Conservation (phyloP, 1,140 invertebrate genomes). For the Achroia grisella region DNA sequence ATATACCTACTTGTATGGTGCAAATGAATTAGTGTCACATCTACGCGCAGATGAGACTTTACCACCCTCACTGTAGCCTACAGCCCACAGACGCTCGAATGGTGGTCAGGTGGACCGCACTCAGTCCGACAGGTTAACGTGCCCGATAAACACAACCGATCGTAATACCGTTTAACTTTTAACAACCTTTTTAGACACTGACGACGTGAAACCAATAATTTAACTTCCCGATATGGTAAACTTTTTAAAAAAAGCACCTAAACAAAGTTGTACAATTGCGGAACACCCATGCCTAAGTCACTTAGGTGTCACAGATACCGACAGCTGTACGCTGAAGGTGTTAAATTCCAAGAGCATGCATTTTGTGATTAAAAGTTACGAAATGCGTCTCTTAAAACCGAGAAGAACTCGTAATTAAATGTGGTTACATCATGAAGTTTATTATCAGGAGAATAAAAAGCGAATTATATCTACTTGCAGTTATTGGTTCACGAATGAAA, state of each 20-base stretch:
- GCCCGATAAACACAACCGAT: conserved; percentile 36
- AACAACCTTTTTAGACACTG: conserved; percentile 34
- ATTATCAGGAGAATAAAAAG: conserved; percentile 7
- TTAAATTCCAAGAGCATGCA: background rate
- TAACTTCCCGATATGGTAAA: conserved; percentile 24
- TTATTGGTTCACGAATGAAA: conserved; percentile 11
- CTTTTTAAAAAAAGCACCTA: conserved; percentile 32
- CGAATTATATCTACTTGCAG: conserved; percentile 9
- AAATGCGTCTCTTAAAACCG: no score
- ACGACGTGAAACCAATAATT: conserved; percentile 27
- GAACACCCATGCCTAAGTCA: conserved; percentile 22
- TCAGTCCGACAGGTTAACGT: conserved; percentile 31
- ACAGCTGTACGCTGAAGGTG: conserved; percentile 27
- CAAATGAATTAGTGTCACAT: no score
- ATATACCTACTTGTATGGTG: no score
- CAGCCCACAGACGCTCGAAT: no score
- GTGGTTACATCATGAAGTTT: background rate
- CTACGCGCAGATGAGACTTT: no score
- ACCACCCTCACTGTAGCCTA: no score
- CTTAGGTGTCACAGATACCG: conserved; percentile 28
- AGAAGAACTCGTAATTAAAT: no score
- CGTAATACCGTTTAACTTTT: conserved; percentile 39
- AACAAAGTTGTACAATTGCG: conserved; percentile 35
- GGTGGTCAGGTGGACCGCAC: conserved; percentile 31
- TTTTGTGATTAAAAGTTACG: background rate